Evolutionary conservation across 1,140 invertebrate species (phyloP), one percentile per base, ranked within the genome.

Genomic region (Halotydeus destructor): DNA sequence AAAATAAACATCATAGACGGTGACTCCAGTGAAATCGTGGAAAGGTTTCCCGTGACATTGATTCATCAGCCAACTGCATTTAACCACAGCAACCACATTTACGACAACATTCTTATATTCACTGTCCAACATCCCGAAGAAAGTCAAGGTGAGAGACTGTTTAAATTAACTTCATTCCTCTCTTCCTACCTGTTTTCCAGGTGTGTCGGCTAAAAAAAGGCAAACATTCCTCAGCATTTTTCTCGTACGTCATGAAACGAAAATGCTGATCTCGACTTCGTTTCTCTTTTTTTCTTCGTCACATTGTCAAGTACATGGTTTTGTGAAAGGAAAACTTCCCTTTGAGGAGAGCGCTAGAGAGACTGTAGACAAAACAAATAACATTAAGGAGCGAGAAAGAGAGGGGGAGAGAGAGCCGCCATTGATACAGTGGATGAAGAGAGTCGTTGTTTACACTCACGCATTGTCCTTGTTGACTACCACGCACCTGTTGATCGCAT

Each of bases 41-140:
- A 98, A 61, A 69, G 79, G 51, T 98, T 97, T 62, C 84, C 88
- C 0, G 75, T 86, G 21, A 70, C 78, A 27, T 65, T 85, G 49
- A 85, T 98, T 32, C 75, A 85, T 57, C 81, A 91, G 49, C 91
- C 91, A 0, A 94, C 86, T 5, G 85, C 89, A 3, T 93, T 96
- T 58, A 86, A 83, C n/a, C 88, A 83, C 44, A 75, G 82, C 36
- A 86, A 96, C 61, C 80, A 82, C 9, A 75, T 93, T 55, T 98
- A 96, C 64, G 96, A 97, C 63, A 98, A 98, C 60, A 86, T 98
- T 53, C 66, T 98, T 49, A 78, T 97, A 18, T 98, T 97, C 62
- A 85, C 91, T 43, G 85, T 97, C 24, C 56, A 58, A 54, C 34
- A 47, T 21, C 46, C 46, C 6, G 37, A 47, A 23, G 46, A 47